These are phyloP conservation scores for Umimayanthus kanabou DNA, from an alignment of 92 coral and sea anemone species.

Conservation along the genomic window DNA sequence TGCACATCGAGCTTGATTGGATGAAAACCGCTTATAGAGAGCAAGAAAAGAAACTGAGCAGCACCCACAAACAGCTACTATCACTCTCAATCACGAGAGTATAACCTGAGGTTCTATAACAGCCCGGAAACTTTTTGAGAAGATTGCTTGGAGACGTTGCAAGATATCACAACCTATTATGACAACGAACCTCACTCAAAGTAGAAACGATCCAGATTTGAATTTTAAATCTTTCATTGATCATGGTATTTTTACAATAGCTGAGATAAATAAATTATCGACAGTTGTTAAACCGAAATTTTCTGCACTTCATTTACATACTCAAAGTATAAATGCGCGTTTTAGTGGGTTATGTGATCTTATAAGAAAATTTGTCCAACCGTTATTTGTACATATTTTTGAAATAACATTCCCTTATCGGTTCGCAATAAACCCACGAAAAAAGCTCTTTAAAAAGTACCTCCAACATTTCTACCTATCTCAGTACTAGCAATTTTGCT, in stretches of 20 bases:
- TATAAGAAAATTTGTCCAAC: no score
- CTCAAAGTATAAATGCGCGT: slow-evolving; percentile 18
- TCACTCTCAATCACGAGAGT: slow-evolving; percentile 3
- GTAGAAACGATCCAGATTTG: no score
- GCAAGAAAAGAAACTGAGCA: not conserved
- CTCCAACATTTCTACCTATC: no score
- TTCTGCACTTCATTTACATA: slow-evolving; percentile 12
- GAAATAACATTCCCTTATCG: no score
- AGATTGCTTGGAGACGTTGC: not conserved
- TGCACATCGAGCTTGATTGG: no score
- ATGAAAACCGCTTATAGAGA: no score
- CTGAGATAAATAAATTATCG: slow-evolving; percentile 19
- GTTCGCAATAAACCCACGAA: no score
- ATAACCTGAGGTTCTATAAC: not conserved
- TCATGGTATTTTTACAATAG: not conserved
- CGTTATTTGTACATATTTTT: no score
- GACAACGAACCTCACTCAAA: no score
- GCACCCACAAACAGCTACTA: not conserved
- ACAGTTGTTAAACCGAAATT: slow-evolving; percentile 20
- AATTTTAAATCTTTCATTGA: no score
- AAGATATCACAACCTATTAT: not conserved
- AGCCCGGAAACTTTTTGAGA: not conserved
- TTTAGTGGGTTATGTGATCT: slow-evolving; percentile 38
- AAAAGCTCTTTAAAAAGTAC: no score
- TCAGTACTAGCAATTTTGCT: no score